Evolutionary conservation across 2,888 invertebrate species (phyloP).

Genomic region (Cheilosia soror): DNA sequence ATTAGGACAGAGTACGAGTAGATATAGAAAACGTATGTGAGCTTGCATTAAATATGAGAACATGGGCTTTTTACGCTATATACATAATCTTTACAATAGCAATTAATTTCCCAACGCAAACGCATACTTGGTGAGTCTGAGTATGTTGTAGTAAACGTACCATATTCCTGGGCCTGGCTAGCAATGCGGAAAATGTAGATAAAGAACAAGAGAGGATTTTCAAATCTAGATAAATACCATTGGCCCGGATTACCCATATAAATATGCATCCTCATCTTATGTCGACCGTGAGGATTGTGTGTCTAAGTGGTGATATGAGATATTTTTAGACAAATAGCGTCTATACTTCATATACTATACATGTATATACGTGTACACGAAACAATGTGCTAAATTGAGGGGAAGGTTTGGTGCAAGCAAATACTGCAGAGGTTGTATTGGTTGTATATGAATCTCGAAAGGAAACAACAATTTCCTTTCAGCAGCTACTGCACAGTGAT

Average conservation of each 20-base stretch:
- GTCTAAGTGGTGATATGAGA: constrained; percentile 29
- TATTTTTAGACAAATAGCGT: constrained; percentile 10
- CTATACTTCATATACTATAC: background rate
- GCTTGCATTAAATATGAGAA: constrained; percentile 50
- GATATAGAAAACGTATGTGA: constrained; percentile 9
- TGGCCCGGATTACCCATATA: constrained; percentile 58
- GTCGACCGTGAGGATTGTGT: constrained; percentile 28
- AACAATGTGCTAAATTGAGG: constrained; percentile 51
- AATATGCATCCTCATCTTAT: constrained; percentile 60
- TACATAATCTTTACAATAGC: constrained; percentile 59
- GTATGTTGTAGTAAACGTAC: constrained; percentile 28
- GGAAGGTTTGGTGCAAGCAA: constrained; percentile 21
- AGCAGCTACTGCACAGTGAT: constrained; percentile 39
- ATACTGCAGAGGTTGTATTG: constrained; percentile 51
- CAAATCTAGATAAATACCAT: constrained; percentile 60
- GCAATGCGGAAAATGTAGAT: constrained; percentile 33
- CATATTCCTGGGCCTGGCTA: constrained; percentile 11
- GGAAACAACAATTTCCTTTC: constrained; percentile 61
- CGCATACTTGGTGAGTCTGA: background rate
- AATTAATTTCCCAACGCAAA: constrained; percentile 41
- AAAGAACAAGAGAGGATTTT: constrained; percentile 45
- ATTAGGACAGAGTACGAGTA: constrained; percentile 18
- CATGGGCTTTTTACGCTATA: constrained; percentile 53
- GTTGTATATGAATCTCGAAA: constrained; percentile 20
- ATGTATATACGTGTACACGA: constrained; percentile 9